Percentiles rank a stretch among this genome's conserved stretches.
Evolutionary conservation across 2,113 vertebrate genomes (phyloP).

Genomic region (Neolamprologus sp.): DNA sequence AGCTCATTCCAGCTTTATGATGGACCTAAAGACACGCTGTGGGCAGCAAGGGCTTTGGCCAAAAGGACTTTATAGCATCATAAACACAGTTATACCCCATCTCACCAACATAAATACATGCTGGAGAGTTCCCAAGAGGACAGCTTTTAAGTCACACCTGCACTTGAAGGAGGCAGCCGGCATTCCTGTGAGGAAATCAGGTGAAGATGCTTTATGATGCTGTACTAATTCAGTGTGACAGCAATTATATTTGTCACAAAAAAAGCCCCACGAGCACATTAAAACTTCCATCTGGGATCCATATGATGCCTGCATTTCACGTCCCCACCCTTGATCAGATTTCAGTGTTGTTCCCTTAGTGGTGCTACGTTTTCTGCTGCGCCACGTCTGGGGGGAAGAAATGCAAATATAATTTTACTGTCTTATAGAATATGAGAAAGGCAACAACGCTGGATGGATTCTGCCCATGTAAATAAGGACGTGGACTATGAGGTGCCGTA

Average conservation of each 20-base stretch:
- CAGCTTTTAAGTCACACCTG: conserved; percentile 1
- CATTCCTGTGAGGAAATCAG: neutral
- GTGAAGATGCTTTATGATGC: neutral
- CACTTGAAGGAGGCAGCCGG: neutral
- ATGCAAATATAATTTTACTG: neutral
- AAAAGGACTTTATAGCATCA: conserved; percentile 62
- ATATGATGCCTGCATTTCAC: neutral
- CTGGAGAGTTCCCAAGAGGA: conserved; percentile 46
- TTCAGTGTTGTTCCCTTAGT: neutral
- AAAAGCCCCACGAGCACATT: neutral
- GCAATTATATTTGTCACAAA: neutral
- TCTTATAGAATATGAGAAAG: neutral
- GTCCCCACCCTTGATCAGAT: neutral
- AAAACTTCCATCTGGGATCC: neutral
- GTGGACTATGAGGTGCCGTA: too few species aligned
- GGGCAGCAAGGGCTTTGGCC: conserved; percentile 46
- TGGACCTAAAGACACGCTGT: conserved; percentile 42
- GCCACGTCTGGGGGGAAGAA: neutral
- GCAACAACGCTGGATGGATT: neutral
- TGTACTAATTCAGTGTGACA: neutral
- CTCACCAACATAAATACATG: conserved; percentile 51
- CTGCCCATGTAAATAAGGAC: neutral
- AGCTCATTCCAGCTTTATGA: conserved; percentile 52
- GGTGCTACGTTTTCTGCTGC: neutral
- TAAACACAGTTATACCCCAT: conserved; percentile 61